A percentile compares a stretch with the other conserved stretches of the same genome.
These are phyloP conservation scores for Pyrgus malvae DNA, from an alignment of 2,888 invertebrate genomes.

Conservation along the genomic window DNA sequence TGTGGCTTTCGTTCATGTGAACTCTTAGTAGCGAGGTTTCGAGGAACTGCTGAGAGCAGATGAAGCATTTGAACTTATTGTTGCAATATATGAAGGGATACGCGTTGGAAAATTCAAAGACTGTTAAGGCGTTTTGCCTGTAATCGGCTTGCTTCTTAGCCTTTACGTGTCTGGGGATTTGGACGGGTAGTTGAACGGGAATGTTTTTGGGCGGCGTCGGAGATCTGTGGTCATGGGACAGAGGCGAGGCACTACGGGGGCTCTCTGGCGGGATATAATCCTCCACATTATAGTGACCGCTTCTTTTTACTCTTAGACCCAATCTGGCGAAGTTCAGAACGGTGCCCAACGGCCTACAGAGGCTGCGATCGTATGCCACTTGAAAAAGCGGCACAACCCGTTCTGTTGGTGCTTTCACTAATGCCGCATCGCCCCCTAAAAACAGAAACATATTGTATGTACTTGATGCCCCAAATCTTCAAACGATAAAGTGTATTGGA, in stretches of 20 bases:
- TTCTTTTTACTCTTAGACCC: slow-evolving; percentile 35
- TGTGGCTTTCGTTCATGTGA: slow-evolving; percentile 63
- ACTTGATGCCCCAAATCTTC: slow-evolving; percentile 38
- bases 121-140: slow-evolving; percentile 62
- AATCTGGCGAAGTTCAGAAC: slow-evolving; percentile 62
- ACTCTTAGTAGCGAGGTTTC: slow-evolving; percentile 56
- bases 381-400: slow-evolving; percentile 71
- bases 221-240: slow-evolving; percentile 30
- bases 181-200: slow-evolving; percentile 3
- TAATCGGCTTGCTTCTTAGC: slow-evolving; percentile 50
- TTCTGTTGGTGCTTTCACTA: slow-evolving; percentile 43
- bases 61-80: slow-evolving; percentile 73
- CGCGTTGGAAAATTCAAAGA: slow-evolving; percentile 70
- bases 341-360: slow-evolving; percentile 72
- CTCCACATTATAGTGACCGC: slow-evolving; percentile 1
- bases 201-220: slow-evolving; percentile 29
- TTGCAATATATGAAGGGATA: slow-evolving; percentile 73
- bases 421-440: slow-evolving; percentile 58
- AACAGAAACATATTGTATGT: slow-evolving; percentile 57
- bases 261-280: slow-evolving; percentile 34
- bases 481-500: slow-evolving; percentile 30
- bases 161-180: slow-evolving; percentile 14
- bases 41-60: slow-evolving; percentile 67
- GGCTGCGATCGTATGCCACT: slow-evolving; percentile 70
- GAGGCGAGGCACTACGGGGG: slow-evolving; percentile 59